Conservation (phyloP, 2,888 invertebrate species). For the Andrena praecox region DNA sequence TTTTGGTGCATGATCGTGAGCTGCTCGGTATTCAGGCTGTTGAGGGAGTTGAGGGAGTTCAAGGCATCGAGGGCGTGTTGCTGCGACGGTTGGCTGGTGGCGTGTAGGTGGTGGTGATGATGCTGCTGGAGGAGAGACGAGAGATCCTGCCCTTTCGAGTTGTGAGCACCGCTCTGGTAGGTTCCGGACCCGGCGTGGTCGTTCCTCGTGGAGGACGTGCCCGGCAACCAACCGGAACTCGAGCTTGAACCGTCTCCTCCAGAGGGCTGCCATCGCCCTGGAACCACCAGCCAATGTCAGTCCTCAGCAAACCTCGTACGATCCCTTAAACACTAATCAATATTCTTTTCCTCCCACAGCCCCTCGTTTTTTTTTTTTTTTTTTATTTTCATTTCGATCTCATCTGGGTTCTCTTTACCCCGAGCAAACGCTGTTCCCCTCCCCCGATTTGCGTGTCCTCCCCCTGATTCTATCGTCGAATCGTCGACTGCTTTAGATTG, state of each 20-base stretch:
- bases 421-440: constrained; percentile 40
- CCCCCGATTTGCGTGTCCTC: constrained; percentile 34
- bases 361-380: constrained; percentile 54
- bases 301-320: constrained; percentile 84
- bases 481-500: constrained; percentile 15
- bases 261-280: constrained; percentile 85
- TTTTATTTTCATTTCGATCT: constrained; percentile 35
- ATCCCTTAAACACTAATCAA: constrained; percentile 83
- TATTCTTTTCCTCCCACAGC: constrained; percentile 67
- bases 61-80: constrained; percentile 78
- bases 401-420: constrained; percentile 10
- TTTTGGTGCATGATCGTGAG: constrained; percentile 83
- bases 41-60: constrained; percentile 73
- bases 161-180: constrained; percentile 75
- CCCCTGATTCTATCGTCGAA: constrained; percentile 49
- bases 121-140: constrained; percentile 76
- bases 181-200: constrained; percentile 77
- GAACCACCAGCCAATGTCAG: constrained; percentile 85
- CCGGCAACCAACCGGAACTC: constrained; percentile 82
- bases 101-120: constrained; percentile 73
- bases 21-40: constrained; percentile 79
- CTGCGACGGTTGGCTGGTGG: constrained; percentile 78
- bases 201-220: constrained; percentile 79
- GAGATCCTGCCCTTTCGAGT: constrained; percentile 76
- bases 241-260: constrained; percentile 84